Evolutionary conservation across 1,140 invertebrate genomes (phyloP).

Genomic region (Drosophila lacertosa): DNA sequence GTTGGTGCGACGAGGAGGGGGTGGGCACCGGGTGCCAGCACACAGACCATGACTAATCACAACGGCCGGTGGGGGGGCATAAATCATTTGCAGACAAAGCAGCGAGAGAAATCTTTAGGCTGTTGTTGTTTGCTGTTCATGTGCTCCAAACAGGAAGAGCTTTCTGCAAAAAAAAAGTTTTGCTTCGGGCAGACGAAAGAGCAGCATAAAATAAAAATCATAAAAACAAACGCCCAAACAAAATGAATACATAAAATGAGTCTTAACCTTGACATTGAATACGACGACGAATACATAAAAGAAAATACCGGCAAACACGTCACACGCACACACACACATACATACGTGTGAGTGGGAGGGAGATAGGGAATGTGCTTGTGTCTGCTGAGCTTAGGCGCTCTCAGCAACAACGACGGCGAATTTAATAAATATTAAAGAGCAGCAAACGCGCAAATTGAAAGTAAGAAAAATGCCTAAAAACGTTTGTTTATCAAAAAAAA

Average conservation of each 20-base stretch:
- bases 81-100: constrained; percentile 64
- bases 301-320: constrained; percentile 60
- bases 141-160: constrained; percentile 65
- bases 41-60: constrained; percentile 47
- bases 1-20: not conserved
- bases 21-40: not conserved
- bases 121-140: constrained; percentile 15
- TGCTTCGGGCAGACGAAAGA: constrained; percentile 41
- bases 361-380: constrained; percentile 15
- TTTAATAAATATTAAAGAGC: constrained; percentile 48
- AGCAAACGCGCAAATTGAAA: constrained; percentile 41
- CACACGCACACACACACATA: constrained; percentile 31
- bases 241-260: constrained; percentile 69
- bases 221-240: constrained; percentile 62
- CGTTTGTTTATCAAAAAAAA: constrained; percentile 54
- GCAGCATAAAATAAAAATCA: constrained; percentile 54
- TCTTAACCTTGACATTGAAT: constrained; percentile 80
- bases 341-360: constrained; percentile 2
- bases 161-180: constrained; percentile 65
- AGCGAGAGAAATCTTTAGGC: constrained; percentile 33
- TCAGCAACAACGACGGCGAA: constrained; percentile 4
- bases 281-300: constrained; percentile 54
- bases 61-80: constrained; percentile 12
- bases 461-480: constrained; percentile 32
- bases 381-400: constrained; percentile 10